Conservation (phyloP, 2,797 vertebrate genomes). For the Cryptoprocta ferox region DNA sequence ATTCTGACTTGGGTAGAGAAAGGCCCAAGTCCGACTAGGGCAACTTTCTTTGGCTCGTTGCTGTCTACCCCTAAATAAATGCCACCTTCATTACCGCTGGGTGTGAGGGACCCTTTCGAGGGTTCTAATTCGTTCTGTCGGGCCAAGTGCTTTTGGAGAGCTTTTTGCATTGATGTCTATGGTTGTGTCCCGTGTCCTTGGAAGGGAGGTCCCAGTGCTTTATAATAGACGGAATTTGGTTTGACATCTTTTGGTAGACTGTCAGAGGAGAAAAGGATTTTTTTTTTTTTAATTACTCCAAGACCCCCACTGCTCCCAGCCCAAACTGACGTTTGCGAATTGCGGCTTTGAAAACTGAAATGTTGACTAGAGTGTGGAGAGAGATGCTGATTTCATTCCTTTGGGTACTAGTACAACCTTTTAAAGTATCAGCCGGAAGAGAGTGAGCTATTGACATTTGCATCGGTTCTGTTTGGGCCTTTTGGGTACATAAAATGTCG, state of each 20-base stretch:
- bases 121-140: slow-evolving; percentile 63
- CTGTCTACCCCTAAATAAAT: slow-evolving; percentile 49
- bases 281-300: slow-evolving; percentile 56
- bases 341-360: slow-evolving; percentile 75
- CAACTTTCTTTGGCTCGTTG: slow-evolving; percentile 63
- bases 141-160: slow-evolving; percentile 55
- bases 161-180: slow-evolving; percentile 50
- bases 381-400: slow-evolving; percentile 75
- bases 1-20: slow-evolving; percentile 50
- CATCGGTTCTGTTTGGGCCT: slow-evolving; percentile 71
- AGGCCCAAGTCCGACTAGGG: slow-evolving; percentile 24
- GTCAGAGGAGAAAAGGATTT: slow-evolving; percentile 41
- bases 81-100: slow-evolving; percentile 36
- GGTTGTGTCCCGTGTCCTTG: slow-evolving; percentile 61
- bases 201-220: slow-evolving; percentile 57
- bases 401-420: slow-evolving; percentile 76
- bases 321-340: slow-evolving; percentile 71
- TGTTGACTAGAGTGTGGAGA: slow-evolving; percentile 67
- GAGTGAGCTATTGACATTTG: slow-evolving; percentile 64
- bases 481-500: slow-evolving; percentile 71
- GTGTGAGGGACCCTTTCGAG: slow-evolving; percentile 25
- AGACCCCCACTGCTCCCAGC: slow-evolving; percentile 33
- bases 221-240: slow-evolving; percentile 67
- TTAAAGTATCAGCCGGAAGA: slow-evolving; percentile 68
- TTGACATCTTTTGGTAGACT: slow-evolving; percentile 68